Evolutionary conservation across 2,113 vertebrate genomes (phyloP).

Genomic region (Tupaia tana): DNA sequence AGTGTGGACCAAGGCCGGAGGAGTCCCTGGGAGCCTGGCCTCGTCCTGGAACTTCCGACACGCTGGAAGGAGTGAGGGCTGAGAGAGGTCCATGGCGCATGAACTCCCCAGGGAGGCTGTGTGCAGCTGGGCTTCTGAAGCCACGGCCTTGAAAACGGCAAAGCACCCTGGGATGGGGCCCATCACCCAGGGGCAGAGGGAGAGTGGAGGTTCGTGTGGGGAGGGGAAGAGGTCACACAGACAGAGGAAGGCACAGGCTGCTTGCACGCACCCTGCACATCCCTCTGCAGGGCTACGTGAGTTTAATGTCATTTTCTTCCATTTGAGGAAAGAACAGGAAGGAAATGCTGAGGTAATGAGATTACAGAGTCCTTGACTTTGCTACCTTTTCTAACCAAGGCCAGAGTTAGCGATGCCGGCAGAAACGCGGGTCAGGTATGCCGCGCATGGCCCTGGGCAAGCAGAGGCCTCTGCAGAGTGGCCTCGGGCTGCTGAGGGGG

Average conservation of each 20-base stretch:
- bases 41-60: background rate
- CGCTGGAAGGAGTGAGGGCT: background rate
- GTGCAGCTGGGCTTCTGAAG: background rate
- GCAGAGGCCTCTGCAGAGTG: background rate
- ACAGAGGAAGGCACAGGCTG: background rate
- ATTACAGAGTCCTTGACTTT: background rate
- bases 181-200: background rate
- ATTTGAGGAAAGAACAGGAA: background rate
- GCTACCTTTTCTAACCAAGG: conserved; percentile 3
- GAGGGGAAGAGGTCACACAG: background rate
- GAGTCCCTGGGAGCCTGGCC: background rate
- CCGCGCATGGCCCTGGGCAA: background rate
- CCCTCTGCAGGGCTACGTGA: rapidly evolving
- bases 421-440: background rate
- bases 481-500: background rate
- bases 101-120: background rate
- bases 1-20: background rate
- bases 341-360: background rate
- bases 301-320: background rate
- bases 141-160: background rate
- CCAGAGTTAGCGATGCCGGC: background rate
- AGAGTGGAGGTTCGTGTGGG: background rate
- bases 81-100: background rate
- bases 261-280: background rate
- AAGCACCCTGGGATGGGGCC: background rate